Conservation (phyloP, 2,888 invertebrate species). For the Tortricodes alternella region DNA sequence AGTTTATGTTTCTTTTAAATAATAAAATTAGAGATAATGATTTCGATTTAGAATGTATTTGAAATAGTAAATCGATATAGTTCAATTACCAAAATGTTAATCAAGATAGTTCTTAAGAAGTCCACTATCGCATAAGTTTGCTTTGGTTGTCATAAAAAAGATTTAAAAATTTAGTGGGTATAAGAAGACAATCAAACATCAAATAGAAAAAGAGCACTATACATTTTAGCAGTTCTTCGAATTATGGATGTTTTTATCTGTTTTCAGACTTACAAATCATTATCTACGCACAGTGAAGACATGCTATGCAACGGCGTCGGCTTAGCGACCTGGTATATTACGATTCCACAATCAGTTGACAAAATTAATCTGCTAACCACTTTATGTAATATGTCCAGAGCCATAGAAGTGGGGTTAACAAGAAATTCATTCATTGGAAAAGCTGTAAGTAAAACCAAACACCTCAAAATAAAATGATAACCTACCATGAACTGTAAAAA, state of each 20-base stretch:
- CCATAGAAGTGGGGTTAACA: conserved; percentile 58
- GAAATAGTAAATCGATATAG: too few relatives aligned
- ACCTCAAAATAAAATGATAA: background rate
- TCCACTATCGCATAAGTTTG: too few relatives aligned
- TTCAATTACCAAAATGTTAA: too few relatives aligned
- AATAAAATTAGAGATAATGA: too few relatives aligned
- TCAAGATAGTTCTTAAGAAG: too few relatives aligned
- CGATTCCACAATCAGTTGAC: conserved; percentile 44
- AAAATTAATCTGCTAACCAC: conserved; percentile 42
- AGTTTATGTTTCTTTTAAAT: too few relatives aligned
- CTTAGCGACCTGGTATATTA: conserved; percentile 49
- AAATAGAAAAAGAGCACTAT: background rate
- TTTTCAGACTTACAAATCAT: conserved; percentile 61
- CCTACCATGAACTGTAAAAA: too few relatives aligned
- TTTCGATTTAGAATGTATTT: too few relatives aligned
- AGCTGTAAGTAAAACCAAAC: conserved; percentile 56
- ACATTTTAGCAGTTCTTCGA: background rate
- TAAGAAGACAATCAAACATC: background rate
- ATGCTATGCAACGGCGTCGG: conserved; percentile 60
- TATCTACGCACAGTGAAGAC: conserved; percentile 58
- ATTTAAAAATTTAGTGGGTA: too few relatives aligned
- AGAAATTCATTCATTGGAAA: conserved; percentile 57
- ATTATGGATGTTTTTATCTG: background rate
- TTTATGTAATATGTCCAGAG: conserved; percentile 56
- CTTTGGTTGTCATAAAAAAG: too few relatives aligned